These are phyloP conservation scores for Podarcis raffonei DNA, from an alignment of 2,113 vertebrate species.

Conservation along the genomic window DNA sequence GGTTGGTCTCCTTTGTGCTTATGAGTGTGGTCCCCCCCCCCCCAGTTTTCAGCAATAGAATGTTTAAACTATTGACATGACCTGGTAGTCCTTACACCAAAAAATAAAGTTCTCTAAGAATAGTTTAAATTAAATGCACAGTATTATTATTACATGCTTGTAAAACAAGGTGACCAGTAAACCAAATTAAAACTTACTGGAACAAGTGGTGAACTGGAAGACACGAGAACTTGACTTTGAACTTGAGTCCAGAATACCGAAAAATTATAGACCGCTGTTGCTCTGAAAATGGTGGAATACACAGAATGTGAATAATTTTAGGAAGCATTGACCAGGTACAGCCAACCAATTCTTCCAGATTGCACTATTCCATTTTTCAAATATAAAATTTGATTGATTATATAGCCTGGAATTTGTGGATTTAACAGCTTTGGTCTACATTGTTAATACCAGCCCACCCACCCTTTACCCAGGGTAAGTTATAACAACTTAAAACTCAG, in stretches of 20 bases:
- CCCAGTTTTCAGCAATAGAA: not conserved
- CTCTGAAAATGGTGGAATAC: constrained; percentile 58
- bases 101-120: not conserved
- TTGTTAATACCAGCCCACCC: too few relatives aligned
- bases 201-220: not conserved
- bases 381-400: not conserved
- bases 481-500: too few relatives aligned
- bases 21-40: not conserved
- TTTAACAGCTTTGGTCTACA: not conserved
- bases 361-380: not conserved
- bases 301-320: not conserved
- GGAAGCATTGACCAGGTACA: not conserved
- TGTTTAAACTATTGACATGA: not conserved
- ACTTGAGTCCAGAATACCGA: constrained; percentile 69
- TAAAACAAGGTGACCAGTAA: not conserved
- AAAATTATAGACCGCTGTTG: constrained; percentile 65
- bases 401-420: not conserved
- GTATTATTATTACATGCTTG: not conserved
- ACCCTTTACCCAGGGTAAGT: too few relatives aligned
- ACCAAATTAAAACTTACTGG: constrained; percentile 9
- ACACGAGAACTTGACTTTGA: constrained; percentile 47
- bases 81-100: not conserved
- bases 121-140: not conserved
- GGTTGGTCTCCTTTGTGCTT: not conserved
- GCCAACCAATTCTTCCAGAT: not conserved